Base-by-base conservation (phyloP, 2,797 vertebrate genomes). In the Eptatretus atami region DNA sequence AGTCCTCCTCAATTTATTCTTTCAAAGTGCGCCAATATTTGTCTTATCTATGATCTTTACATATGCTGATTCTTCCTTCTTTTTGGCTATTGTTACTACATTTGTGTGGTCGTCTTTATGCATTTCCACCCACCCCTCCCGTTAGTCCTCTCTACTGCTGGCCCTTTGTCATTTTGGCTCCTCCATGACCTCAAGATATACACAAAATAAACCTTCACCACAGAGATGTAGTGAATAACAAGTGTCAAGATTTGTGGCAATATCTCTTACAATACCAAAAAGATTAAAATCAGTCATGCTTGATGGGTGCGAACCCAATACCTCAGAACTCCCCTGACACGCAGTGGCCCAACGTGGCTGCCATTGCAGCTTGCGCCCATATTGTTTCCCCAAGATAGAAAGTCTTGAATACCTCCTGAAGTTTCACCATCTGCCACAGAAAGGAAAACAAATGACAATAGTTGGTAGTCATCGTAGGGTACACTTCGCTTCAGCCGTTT, bases 371-470 rank as follows among this genome's bases (percentile, higher is more conserved):
- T 98, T 96, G 70, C 92, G 82, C 71, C 92, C 92, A 19, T 90
- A 96, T 77, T 98, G 92, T 76, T 98, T 98, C 67, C 88, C 87
- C 73, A n/a, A 98, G 73, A 71, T 98, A 98, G 79, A 98, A 98
- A 2, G 90, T 95, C 77, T 98, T 98, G 75, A 98, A 98, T 72
- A 98, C 92, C 75, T 88, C 92, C 65, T 98, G 92, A 71, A 98
- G 78, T 71, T 80, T 84, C 67, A 95, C 88, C 86, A 96, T 98
- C 92, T 98, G 74, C 68, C 64, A 67, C 67, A 67, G 66, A 63
- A 53, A 73, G 68, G 66, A n/a, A 54, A 19, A 67, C 67, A 64
- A 64, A 67, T 52, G 15, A 60, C 24, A n/a, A 60, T 31, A 6
- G 31, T 31, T 3, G 6, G 31, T 31, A 31, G 31, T 31, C 25